These are phyloP conservation scores for Lysandra coridon DNA, from an alignment of 2,888 invertebrate species.

Conservation along the genomic window DNA sequence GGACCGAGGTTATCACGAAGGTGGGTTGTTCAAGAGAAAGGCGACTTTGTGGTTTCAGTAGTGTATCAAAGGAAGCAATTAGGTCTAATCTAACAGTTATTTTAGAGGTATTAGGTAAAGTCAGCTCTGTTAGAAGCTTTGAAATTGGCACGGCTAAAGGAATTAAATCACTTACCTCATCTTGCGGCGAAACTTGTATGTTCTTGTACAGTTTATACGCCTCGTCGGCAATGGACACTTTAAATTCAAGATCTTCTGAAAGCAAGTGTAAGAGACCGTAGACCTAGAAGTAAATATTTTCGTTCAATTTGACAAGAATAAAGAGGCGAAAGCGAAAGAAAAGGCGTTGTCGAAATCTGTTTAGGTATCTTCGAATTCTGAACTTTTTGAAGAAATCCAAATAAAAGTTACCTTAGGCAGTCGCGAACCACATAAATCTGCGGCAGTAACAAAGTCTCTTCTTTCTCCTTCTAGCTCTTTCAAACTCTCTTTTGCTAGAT, in stretches of 20 bases:
- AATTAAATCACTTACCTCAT: constrained; percentile 54
- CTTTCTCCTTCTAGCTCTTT: constrained; percentile 37
- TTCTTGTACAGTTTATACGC: constrained; percentile 67
- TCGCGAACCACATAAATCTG: constrained; percentile 64
- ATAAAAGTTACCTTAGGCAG: constrained; percentile 60
- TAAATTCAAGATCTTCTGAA: constrained; percentile 59
- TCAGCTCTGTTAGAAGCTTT: too few species aligned
- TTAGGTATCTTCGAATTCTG: background rate
- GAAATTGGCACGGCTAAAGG: too few species aligned
- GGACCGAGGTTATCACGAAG: too few species aligned
- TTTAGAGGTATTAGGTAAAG: too few species aligned
- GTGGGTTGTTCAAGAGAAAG: too few species aligned
- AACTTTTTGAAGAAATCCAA: background rate
- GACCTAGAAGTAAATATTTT: constrained; percentile 48
- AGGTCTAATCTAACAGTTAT: too few species aligned
- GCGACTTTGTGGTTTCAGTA: too few species aligned
- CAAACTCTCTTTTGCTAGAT: constrained; percentile 43
- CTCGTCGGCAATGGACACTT: constrained; percentile 62
- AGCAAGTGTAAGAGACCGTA: constrained; percentile 63
- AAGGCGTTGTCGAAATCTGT: background rate
- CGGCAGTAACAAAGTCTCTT: constrained; percentile 48
- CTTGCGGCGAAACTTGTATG: constrained; percentile 53
- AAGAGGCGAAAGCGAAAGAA: background rate
- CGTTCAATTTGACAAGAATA: background rate
- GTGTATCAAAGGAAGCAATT: too few species aligned